phyloP scores from a whole-genome alignment of 2,888 invertebrate genomes.

The Apocheima hispidaria region DNA sequence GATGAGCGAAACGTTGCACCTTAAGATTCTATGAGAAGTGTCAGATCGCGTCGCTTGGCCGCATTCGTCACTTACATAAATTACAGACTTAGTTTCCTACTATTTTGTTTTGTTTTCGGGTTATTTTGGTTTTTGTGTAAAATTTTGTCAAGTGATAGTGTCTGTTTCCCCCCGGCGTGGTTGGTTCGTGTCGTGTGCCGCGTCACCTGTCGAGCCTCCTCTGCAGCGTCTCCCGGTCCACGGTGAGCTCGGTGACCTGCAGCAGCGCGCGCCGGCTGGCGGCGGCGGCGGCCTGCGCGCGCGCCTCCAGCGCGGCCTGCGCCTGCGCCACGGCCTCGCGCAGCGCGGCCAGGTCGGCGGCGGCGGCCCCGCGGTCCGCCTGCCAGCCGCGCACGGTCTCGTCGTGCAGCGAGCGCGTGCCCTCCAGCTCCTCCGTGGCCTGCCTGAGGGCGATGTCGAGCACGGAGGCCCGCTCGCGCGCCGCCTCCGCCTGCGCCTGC shows the following conservation, averaged over 20 bases:
- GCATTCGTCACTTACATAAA: no score
- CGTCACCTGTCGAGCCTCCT: constrained; percentile 66
- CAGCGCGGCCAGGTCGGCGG: constrained; percentile 45
- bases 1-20: no score
- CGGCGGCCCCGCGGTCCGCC: constrained; percentile 49
- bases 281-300: constrained; percentile 50
- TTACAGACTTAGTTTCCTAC: no score
- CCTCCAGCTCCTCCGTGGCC: constrained; percentile 81
- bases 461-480: constrained; percentile 54
- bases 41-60: no score
- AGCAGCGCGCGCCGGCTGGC: constrained; percentile 61
- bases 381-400: constrained; percentile 78
- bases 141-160: no score
- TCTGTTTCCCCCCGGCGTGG: no score
- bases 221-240: constrained; percentile 77
- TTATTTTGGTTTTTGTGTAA: no score
- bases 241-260: constrained; percentile 73
- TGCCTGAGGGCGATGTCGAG: constrained; percentile 69
- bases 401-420: constrained; percentile 81
- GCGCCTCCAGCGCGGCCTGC: constrained; percentile 43
- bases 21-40: no score
- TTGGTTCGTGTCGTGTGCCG: no score
- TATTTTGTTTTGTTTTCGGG: no score
- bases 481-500: constrained; percentile 86
- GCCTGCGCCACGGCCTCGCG: constrained; percentile 47